Conservation (phyloP, 1,140 invertebrate species). For the Wiebesia pumilae region DNA sequence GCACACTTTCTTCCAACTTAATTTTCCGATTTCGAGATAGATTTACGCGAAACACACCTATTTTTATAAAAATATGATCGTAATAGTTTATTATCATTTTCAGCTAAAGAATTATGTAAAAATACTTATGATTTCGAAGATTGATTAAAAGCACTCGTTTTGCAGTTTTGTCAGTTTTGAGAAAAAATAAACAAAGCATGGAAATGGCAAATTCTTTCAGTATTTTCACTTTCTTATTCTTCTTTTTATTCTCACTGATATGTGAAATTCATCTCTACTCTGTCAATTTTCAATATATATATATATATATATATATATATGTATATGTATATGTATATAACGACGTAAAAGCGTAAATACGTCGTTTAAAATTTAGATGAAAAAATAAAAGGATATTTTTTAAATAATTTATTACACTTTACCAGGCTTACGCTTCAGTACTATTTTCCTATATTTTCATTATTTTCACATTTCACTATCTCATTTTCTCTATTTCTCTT, state of each 20-base stretch:
- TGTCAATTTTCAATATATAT: slow-evolving; percentile 43
- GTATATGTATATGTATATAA: background rate
- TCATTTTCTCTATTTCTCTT: background rate
- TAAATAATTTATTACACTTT: slow-evolving; percentile 41
- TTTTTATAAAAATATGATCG: too few species aligned
- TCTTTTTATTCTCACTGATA: background rate
- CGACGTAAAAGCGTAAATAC: slow-evolving; percentile 2
- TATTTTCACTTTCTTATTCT: background rate
- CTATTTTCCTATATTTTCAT: slow-evolving; percentile 34
- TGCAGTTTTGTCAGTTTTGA: too few species aligned
- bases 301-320: slow-evolving; percentile 3
- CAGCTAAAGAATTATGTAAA: too few species aligned
- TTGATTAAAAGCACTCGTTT: too few species aligned
- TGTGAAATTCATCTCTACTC: slow-evolving; percentile 43
- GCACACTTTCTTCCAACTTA: background rate
- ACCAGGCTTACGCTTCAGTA: slow-evolving; percentile 44
- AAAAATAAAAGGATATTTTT: slow-evolving; percentile 49
- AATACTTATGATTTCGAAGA: too few species aligned
- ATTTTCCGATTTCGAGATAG: background rate
- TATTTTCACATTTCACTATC: background rate
- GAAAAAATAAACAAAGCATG: too few species aligned
- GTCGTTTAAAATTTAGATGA: slow-evolving; percentile 30
- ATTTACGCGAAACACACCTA: too few species aligned
- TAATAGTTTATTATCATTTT: too few species aligned
- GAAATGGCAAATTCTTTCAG: slow-evolving; percentile 2